Percentiles rank a stretch among this genome's conserved stretches.
Evolutionary conservation across 2,113 vertebrate species (phyloP).

Genomic region (Tauraco erythrolophus): DNA sequence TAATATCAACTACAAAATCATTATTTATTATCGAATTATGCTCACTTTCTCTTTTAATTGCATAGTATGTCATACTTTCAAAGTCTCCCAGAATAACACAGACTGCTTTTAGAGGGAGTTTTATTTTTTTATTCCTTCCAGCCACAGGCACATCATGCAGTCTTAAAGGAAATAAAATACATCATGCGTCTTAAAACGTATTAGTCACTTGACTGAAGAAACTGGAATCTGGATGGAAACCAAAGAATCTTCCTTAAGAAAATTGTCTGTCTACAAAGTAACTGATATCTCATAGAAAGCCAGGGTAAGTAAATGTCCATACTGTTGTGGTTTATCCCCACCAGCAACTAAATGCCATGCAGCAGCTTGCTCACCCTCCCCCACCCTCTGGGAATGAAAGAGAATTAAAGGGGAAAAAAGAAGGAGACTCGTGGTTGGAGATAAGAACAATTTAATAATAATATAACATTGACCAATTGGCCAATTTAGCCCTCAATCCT

Average conservation of each 20-base stretch:
- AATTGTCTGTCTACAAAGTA: neutral
- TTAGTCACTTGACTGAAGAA: neutral
- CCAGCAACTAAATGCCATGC: too few species aligned
- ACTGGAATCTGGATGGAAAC: neutral
- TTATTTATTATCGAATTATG: neutral
- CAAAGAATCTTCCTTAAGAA: neutral
- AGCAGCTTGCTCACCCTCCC: too few species aligned
- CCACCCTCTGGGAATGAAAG: too few species aligned
- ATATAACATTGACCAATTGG: too few species aligned
- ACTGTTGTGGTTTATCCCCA: too few species aligned
- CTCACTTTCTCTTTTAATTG: neutral
- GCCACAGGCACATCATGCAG: neutral
- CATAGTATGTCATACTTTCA: neutral
- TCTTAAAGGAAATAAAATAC: neutral
- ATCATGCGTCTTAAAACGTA: neutral
- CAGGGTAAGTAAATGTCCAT: neutral
- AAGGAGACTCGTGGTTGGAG: too few species aligned
- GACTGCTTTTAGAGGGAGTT: neutral
- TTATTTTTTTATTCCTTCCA: neutral
- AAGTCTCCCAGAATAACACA: neutral
- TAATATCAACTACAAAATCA: neutral
- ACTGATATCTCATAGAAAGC: neutral
- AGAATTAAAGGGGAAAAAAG: too few species aligned
- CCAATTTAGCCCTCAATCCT: too few species aligned
- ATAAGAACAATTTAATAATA: too few species aligned